Percentiles rank a stretch among this genome's conserved stretches.
phyloP scores from a whole-genome alignment of 2,113 vertebrate genomes.

The Alexandromys fortis region DNA sequence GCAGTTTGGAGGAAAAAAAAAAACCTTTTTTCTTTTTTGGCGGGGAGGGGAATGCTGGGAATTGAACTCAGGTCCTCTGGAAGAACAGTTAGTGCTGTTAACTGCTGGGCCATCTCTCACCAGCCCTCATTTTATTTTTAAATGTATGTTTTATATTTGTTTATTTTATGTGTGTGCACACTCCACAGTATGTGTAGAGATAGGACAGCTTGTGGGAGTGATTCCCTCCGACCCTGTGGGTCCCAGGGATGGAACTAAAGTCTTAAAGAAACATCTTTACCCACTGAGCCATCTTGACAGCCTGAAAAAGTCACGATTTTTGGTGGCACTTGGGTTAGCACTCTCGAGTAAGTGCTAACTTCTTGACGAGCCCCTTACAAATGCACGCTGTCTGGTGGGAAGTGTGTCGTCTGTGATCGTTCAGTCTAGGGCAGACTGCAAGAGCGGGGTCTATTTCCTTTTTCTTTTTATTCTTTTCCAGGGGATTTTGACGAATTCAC shows the following conservation, averaged over 20 bases:
- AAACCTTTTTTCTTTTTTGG: background rate
- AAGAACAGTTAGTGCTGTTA: too few species aligned
- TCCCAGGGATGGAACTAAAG: background rate
- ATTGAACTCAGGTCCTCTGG: background rate
- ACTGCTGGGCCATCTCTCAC: too few species aligned
- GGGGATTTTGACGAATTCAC: constrained; percentile 92
- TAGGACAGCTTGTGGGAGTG: background rate
- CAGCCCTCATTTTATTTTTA: background rate
- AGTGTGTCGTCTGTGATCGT: constrained; percentile 13
- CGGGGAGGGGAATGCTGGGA: background rate
- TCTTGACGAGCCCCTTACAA: constrained; percentile 63
- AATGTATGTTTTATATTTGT: background rate
- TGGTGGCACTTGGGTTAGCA: constrained; percentile 73
- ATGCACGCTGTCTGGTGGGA: constrained; percentile 70
- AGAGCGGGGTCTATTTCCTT: background rate
- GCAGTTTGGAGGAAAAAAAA: constrained; percentile 74
- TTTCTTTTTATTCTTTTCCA: constrained; percentile 76
- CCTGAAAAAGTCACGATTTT: constrained; percentile 75
- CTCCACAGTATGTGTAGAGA: background rate
- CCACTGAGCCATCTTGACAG: background rate
- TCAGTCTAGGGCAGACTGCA: constrained; percentile 33
- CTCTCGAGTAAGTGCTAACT: constrained; percentile 59
- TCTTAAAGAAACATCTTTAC: background rate
- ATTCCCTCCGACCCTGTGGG: background rate
- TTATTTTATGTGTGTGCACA: background rate